A percentile compares a stretch with the other conserved stretches of the same genome.
Evolutionary conservation across 2,113 vertebrate species (phyloP).

Genomic region (Macquaria ambigua): DNA sequence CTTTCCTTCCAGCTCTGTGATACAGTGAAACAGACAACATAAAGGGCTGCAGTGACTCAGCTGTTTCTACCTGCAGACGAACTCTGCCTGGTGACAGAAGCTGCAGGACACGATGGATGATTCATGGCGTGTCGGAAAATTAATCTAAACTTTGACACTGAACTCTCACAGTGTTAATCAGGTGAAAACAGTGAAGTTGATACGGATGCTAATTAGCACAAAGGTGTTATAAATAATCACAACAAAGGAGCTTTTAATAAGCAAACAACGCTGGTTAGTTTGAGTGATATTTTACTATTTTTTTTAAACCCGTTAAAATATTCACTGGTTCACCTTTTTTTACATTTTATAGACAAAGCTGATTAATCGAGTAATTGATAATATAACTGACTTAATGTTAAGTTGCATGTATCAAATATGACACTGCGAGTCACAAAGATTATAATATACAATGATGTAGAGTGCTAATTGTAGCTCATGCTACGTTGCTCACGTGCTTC

Average conservation of each 20-base stretch:
- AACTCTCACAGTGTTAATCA: background rate
- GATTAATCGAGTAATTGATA: background rate
- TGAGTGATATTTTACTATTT: background rate
- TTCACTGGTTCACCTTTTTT: background rate
- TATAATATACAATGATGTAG: too few species aligned
- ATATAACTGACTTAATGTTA: background rate
- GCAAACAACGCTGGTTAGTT: background rate
- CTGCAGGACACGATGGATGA: constrained; percentile 40
- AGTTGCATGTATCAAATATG: background rate
- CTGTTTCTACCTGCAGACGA: constrained; percentile 61
- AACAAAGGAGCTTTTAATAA: background rate
- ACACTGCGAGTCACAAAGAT: background rate
- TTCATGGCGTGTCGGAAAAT: constrained; percentile 1
- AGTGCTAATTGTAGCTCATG: too few species aligned
- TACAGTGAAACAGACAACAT: background rate
- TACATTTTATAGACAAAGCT: background rate
- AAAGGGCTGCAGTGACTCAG: constrained; percentile 77
- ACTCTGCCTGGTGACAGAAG: constrained; percentile 72
- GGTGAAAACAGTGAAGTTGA: background rate
- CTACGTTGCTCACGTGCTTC: too few species aligned
- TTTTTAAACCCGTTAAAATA: too few species aligned
- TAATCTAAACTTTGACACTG: background rate
- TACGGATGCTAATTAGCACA: background rate
- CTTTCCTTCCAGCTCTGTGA: background rate
- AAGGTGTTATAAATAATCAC: background rate